Conservation (phyloP, 2,888 invertebrate genomes). For the Rhopalosiphum nymphaeae region DNA sequence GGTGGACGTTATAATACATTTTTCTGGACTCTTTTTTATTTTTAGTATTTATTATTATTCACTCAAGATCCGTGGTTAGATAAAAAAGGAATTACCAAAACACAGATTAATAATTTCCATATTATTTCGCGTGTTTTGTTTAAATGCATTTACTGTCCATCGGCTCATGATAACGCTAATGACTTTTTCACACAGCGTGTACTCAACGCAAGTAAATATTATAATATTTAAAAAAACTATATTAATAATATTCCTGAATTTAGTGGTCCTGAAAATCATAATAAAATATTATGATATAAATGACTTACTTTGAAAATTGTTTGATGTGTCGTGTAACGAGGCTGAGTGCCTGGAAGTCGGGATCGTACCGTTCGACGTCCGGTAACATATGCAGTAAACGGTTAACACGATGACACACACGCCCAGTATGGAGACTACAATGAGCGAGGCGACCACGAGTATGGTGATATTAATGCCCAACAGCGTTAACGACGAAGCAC, state of each 20-base stretch:
- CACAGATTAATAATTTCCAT: neutral
- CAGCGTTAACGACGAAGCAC: conserved; percentile 73
- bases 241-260: too few species aligned
- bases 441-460: conserved; percentile 81
- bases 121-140: neutral
- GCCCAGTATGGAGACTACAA: conserved; percentile 78
- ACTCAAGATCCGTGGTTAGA: neutral
- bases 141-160: neutral
- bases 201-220: neutral
- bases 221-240: neutral
- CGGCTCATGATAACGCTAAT: neutral
- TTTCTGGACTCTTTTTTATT: neutral
- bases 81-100: neutral
- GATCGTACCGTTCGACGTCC: conserved; percentile 41
- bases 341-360: conserved; percentile 20
- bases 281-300: neutral
- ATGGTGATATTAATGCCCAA: conserved; percentile 82
- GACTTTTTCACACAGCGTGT: neutral
- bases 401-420: conserved; percentile 79
- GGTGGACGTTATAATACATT: too few species aligned
- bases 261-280: neutral
- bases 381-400: conserved; percentile 69
- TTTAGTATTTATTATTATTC: neutral
- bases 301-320: conserved; percentile 55
- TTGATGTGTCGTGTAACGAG: conserved; percentile 45